Evolutionary conservation across 2,797 vertebrate genomes (phyloP), one percentile per base, ranked within the genome.

Genomic region (Pygocentrus nattereri): DNA sequence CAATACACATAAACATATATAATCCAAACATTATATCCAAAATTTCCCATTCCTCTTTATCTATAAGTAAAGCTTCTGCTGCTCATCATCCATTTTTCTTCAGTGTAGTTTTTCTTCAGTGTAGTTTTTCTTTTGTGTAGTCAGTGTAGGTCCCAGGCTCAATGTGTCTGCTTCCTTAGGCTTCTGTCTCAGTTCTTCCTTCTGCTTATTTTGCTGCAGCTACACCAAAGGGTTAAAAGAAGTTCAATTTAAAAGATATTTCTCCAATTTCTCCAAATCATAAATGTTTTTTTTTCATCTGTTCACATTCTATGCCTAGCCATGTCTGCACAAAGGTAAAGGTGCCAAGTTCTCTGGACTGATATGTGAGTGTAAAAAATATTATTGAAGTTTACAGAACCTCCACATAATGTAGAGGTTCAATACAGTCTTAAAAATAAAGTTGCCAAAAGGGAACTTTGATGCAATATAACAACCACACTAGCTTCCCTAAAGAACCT

Each of bases 191-290:
- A 6, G 25, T 69, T 38, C 30, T 11, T 59, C 25, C 21, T 44
- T 0, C 49, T 47, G 50, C n/a, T 84, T 74, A 84, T 74, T 73
- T 84, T 18, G 83, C 74, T 74, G 62, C 61, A 41, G 47, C 69
- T 74, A 54, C 7, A 61, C 10, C 2, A 77, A 59, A 31, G 56
- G 5, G n/a, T 47, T 3, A 67, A 65, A 23, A 56, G 30, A 7
- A 44, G 62, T 62, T 4, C 59, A 72, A 27, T 69, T 16, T 27
- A 27, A 47, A 23, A 74, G n/a, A 16, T 15, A 68, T 0, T 16
- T n/a, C 38, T n/a, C 5, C 38, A 38, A 68, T 0, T 16, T n/a
- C 38, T n/a, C 5, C 38, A 38, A 38, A 38, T 3, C 38, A 44
- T 44, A 12, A 44, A 44, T 10, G 0, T 44, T 44, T 44, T 44